Evolutionary conservation across 2,113 vertebrate genomes (phyloP), one percentile per base, ranked within the genome.

Genomic region (Enhydra lutris): DNA sequence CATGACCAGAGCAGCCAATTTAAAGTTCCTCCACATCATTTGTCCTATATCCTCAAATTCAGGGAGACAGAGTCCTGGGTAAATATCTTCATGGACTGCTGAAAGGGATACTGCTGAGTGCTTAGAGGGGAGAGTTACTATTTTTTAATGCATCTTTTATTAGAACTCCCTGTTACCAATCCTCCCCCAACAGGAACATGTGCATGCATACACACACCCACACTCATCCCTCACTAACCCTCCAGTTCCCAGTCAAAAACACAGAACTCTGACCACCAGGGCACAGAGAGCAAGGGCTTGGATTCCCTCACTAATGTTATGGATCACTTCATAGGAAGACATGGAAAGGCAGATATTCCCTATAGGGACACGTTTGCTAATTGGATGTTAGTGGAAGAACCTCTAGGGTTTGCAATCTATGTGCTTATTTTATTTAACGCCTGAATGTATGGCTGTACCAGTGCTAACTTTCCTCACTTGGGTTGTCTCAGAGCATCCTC

Each of bases 391-490:
- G 47, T 34, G 23, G 81, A 97, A 97, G 93, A 89, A 89, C 93
- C 81, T 98, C 91, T 61, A 91, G 92, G 94, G 87, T 93, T 97
- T 98, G 81, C 94, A 87, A 98, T 93, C 42, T 92, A 67, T 90
- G n/a, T 93, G 91, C 91, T 98, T 97, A 95, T 98, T 97, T 93
- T 98, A 95, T 84, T 97, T 97, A 98, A 94, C 20, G 80, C 87
- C 96, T 96, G 97, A 55, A 96, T 55, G 15, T 91, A 84, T 18
- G 90, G 55, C 20, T 93, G 21, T 50, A 29, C 76, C n/a, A 23
- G 84, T 42, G 91, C 86, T 95, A 84, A 96, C 89, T 97, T 96
- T 87, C 92, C 96, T 93, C 96, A 96, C 78, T 97, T 50, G 95
- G 36, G 94, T 97, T 95, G 89, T 96, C 90, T 96, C 47, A 63